Percentiles rank a stretch among this genome's conserved stretches.
Conservation (phyloP, 2,888 invertebrate species). For the Acrocyrtus sp. region DNA sequence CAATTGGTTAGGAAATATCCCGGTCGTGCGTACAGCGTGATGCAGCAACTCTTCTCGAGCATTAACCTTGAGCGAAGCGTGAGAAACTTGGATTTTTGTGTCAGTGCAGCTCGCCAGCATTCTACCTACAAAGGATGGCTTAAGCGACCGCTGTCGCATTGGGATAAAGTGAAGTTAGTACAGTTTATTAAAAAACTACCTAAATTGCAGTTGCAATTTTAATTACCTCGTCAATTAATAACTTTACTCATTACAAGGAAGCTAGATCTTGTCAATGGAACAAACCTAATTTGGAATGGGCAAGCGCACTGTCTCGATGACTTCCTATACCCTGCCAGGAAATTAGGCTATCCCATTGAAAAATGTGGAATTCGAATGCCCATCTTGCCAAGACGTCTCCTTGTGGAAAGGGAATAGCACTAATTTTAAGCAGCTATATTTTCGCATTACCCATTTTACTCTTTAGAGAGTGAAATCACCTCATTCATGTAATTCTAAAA, state of each 20-base stretch:
- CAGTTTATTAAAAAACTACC: neutral
- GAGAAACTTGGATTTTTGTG: slow-evolving; percentile 49
- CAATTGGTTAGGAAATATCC: slow-evolving; percentile 43
- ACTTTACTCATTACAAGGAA: neutral
- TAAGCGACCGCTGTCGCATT: slow-evolving; percentile 44
- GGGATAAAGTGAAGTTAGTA: slow-evolving; percentile 16
- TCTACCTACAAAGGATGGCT: slow-evolving; percentile 52
- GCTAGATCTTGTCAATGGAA: neutral
- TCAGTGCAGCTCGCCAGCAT: slow-evolving; percentile 49
- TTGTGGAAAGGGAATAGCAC: too few relatives aligned
- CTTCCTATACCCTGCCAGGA: slow-evolving; percentile 45
- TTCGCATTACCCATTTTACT: too few relatives aligned
- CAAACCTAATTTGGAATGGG: slow-evolving; percentile 36
- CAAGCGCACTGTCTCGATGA: slow-evolving; percentile 46
- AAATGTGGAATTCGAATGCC: slow-evolving; percentile 45
- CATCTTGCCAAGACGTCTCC: neutral
- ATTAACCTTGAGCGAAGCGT: slow-evolving; percentile 40
- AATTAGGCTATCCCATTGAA: slow-evolving; percentile 44
- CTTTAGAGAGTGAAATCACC: too few relatives aligned
- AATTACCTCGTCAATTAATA: neutral
- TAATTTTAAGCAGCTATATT: too few relatives aligned
- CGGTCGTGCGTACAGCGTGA: slow-evolving; percentile 31
- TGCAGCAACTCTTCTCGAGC: slow-evolving; percentile 48
- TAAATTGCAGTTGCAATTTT: too few relatives aligned
- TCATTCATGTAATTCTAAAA: too few relatives aligned